Evolutionary conservation across 2,113 vertebrate species (phyloP).

Genomic region (Amphiprion ocellaris): DNA sequence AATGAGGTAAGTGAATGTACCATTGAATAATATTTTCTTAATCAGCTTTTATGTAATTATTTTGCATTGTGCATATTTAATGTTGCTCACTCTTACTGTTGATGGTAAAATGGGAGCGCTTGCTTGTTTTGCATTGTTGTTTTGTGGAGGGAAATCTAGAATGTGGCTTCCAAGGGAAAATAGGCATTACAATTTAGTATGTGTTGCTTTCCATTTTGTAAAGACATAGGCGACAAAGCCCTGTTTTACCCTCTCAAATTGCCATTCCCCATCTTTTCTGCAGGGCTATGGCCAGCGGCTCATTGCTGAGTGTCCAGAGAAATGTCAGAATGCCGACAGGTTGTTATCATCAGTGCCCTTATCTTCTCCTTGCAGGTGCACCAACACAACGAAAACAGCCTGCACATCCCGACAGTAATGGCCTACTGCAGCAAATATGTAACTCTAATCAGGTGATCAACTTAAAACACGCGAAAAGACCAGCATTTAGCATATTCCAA

Average conservation of each 20-base stretch:
- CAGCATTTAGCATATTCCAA: constrained; percentile 25
- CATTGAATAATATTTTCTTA: constrained; percentile 13
- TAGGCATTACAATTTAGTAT: constrained; percentile 3
- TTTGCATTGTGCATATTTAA: constrained; percentile 17
- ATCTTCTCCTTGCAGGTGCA: constrained; percentile 80
- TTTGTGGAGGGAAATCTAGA: constrained; percentile 26
- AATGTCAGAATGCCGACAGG: constrained; percentile 81
- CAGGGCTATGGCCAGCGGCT: constrained; percentile 59
- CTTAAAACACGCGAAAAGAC: constrained; percentile 47
- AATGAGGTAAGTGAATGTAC: constrained; percentile 31
- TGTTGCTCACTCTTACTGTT: not conserved
- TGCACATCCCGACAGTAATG: constrained; percentile 61
- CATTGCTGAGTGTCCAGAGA: constrained; percentile 77
- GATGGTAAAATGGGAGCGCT: constrained; percentile 10
- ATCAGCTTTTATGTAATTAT: constrained; percentile 18
- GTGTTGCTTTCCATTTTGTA: constrained; percentile 40
- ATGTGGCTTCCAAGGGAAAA: constrained; percentile 7
- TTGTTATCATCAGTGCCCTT: constrained; percentile 80
- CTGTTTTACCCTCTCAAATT: constrained; percentile 47
- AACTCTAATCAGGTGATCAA: constrained; percentile 68
- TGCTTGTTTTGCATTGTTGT: not conserved
- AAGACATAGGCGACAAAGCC: constrained; percentile 37
- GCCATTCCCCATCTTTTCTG: constrained; percentile 40
- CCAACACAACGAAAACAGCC: constrained; percentile 67
- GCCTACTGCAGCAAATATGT: constrained; percentile 51